A percentile compares a stretch with the other conserved stretches of the same genome.
These are phyloP conservation scores for Callyntrura sp. DNA, from an alignment of 2,888 invertebrate genomes.

Conservation along the genomic window DNA sequence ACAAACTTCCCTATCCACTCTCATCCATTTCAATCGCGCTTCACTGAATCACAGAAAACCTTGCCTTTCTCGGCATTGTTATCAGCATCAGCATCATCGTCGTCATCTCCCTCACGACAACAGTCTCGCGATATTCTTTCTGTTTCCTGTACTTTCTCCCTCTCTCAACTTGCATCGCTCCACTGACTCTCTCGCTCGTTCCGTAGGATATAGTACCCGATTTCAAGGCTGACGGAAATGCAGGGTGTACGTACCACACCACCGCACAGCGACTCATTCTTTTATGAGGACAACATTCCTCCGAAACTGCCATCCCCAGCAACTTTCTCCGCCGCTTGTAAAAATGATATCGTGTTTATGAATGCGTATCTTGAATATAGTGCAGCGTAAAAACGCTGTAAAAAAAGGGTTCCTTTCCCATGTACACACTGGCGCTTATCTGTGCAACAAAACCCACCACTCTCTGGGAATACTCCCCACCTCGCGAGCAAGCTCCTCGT, in stretches of 20 bases:
- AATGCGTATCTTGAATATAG: not conserved
- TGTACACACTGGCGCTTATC: not conserved
- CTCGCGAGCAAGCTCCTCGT: not conserved
- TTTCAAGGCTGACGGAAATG: slow-evolving; percentile 22
- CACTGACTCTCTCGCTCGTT: not conserved
- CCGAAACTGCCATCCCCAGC: not conserved
- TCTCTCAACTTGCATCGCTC: slow-evolving; percentile 15
- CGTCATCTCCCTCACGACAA: no score
- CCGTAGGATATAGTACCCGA: not conserved
- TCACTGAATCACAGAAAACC: slow-evolving; percentile 53
- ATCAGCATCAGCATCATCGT: not conserved
- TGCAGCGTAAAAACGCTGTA: slow-evolving; percentile 12
- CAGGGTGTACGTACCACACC: not conserved
- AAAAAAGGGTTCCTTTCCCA: not conserved
- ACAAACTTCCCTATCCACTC: slow-evolving; percentile 48
- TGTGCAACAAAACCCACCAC: not conserved
- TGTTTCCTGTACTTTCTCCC: not conserved
- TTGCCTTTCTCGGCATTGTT: slow-evolving; percentile 18
- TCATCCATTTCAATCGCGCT: slow-evolving; percentile 67
- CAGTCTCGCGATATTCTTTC: no score
- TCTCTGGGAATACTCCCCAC: no score
- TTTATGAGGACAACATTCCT: no score
- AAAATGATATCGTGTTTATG: not conserved
- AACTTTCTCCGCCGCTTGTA: not conserved
- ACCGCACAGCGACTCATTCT: not conserved